Base-by-base conservation (phyloP, 2,888 invertebrate species). In the Stenodema calcarata region DNA sequence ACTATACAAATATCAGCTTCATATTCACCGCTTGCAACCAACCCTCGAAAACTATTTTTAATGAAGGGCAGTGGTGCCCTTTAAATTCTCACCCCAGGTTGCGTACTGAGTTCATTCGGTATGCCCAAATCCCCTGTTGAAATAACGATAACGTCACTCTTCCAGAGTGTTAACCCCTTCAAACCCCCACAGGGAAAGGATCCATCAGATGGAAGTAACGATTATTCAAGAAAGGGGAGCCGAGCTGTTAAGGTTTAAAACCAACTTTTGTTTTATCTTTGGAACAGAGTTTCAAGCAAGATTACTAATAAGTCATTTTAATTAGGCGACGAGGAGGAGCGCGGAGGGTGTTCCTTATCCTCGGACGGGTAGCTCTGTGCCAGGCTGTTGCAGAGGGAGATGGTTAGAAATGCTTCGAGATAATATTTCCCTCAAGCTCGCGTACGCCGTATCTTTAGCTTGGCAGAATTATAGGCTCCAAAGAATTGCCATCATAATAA, bases 281-380 rank as follows among this genome's bases (percentile, higher is more conserved):
- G 73, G 35, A 35, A 73, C 80, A 27, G 80, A 80, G 80, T 80
- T 80, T 80, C 27, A 28, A 44, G 50, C 30, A 80, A 80, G 80
- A 80, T 80, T 80, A 80, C 50, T 80, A 80, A 80, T 80, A 80
- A 80, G 80, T 80, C 80, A 80, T 80, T 80, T 80, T 80, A 80
- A 80, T 80, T 80, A 80, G 80, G 27, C 62, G 62, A 62, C n/a
- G n/a, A n/a, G n/a, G n/a, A n/a, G n/a, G n/a, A n/a, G n/a, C n/a
- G n/a, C n/a, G n/a, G n/a, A 23, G 62, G 47, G 23, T 2, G 23
- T 18, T 62, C 27, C 62, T 62, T 23, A 23, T 11, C 62, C 62
- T 4, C 12, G 62, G 23, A 27, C 23, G 62, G 62, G 62, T 23
- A 62, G 62, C 62, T 62, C 18, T 18, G 62, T 62, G 12, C 62